phyloP scores from a whole-genome alignment of 2,797 vertebrate genomes.

The Enteromius radiatus region DNA sequence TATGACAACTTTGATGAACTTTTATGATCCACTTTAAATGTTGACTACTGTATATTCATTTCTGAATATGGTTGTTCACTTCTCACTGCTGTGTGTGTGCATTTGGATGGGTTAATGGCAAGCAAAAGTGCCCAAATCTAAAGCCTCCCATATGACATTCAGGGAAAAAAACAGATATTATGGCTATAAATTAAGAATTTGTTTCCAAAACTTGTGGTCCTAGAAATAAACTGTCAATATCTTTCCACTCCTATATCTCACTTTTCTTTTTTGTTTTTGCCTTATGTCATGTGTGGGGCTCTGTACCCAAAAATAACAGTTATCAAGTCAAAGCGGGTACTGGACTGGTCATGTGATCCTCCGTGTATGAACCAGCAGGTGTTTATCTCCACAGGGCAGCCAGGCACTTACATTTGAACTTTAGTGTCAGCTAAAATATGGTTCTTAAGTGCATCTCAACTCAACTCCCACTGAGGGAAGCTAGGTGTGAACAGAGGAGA shows the following conservation, averaged over 20 bases:
- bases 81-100: too few relatives aligned
- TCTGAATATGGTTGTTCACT: too few relatives aligned
- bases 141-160: neutral
- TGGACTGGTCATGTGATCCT: neutral
- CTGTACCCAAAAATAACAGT: neutral
- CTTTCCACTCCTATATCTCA: neutral
- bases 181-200: neutral
- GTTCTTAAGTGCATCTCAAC: slow-evolving; percentile 28
- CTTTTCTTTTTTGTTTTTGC: neutral
- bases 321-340: neutral
- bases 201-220: neutral
- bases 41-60: too few relatives aligned
- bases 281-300: neutral
- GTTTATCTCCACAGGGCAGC: slow-evolving; percentile 18
- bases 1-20: too few relatives aligned
- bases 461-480: slow-evolving; percentile 49
- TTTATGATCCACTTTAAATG: too few relatives aligned
- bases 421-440: slow-evolving; percentile 3
- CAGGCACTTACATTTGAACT: slow-evolving; percentile 4
- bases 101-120: too few relatives aligned
- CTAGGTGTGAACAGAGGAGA: slow-evolving; percentile 58
- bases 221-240: neutral
- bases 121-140: neutral
- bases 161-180: neutral
- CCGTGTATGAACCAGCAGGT: slow-evolving; percentile 18